Conservation (phyloP, 2,113 vertebrate genomes). For the Otus sunia region DNA sequence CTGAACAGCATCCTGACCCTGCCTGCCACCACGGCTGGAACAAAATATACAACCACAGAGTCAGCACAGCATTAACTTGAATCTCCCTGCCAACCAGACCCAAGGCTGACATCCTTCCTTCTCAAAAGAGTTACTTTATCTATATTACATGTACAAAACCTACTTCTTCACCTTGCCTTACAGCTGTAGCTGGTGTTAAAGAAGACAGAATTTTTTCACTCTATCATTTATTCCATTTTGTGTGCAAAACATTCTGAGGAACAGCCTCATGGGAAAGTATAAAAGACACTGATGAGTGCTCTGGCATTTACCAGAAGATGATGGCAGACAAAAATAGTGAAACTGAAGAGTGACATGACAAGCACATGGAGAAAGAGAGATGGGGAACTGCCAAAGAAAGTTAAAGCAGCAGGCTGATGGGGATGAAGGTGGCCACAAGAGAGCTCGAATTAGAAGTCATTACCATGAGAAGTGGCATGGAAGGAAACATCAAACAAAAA, state of each 20-base stretch:
- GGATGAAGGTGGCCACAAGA: background rate
- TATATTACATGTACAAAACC: background rate
- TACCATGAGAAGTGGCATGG: background rate
- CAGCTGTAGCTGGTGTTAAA: background rate
- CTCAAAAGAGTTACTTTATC: background rate
- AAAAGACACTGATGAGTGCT: background rate
- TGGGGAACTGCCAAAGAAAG: background rate
- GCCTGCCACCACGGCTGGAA: too few relatives aligned
- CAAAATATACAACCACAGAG: background rate
- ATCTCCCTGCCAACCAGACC: background rate
- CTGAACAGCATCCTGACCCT: background rate
- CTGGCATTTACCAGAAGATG: background rate
- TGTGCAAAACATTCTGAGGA: background rate
- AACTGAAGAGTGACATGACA: background rate
- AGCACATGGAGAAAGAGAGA: background rate
- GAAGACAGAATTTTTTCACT: background rate
- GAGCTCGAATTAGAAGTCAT: background rate
- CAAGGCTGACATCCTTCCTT: background rate
- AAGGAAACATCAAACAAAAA: background rate
- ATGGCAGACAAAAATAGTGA: background rate
- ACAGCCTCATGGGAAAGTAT: background rate
- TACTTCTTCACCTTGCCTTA: background rate
- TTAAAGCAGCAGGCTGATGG: background rate
- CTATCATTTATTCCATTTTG: background rate
- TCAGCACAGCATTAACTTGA: fast-evolving